Evolutionary conservation across 2,797 vertebrate genomes (phyloP), one percentile per base, ranked within the genome.

Genomic region (Melanotaenia nigrans): DNA sequence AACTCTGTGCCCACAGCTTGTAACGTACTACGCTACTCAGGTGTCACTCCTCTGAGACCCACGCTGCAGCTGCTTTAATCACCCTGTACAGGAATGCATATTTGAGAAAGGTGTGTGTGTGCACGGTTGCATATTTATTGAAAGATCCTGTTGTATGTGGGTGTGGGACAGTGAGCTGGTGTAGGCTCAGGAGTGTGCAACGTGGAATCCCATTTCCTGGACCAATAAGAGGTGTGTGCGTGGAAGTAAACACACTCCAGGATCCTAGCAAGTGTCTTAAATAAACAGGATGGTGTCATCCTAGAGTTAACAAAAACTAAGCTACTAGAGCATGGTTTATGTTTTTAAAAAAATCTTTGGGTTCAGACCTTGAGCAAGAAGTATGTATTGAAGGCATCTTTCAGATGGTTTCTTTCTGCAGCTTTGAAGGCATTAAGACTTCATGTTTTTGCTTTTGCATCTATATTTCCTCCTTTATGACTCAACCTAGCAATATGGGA

Each of bases 81-180:
- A 63, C 68, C 63, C 81, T 79, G 83, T 68, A 77, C 30, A 86
- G 89, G 90, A 92, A 91, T 93, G 93, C 91, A 78, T 95, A 87
- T 95, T 95, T 95, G 93, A 89, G 89, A 91, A 95, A 94, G 94
- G 30, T 30, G 95, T 95, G 95, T 95, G 94, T 93, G 92, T 87
- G 79, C 83, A 65, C 86, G 73, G 92, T 90, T 93, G 90, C 93
- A 94, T 92, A 91, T 95, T 95, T 89, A 94, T 94, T 77, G 90
- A 90, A 85, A 94, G 88, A 95, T 95, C 95, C 95, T 95, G 95
- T 88, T 81, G 35, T 35, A 75, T 86, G 87, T 89, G 94, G 95
- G 95, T 89, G 94, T 95, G 93, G 92, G 83, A 89, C 84, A 28
- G 70, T 62, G 64, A 82, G 56, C 71, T 28, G 18, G 54, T 55